phyloP scores from a whole-genome alignment of 2,888 invertebrate genomes.

The Nineta flava region DNA sequence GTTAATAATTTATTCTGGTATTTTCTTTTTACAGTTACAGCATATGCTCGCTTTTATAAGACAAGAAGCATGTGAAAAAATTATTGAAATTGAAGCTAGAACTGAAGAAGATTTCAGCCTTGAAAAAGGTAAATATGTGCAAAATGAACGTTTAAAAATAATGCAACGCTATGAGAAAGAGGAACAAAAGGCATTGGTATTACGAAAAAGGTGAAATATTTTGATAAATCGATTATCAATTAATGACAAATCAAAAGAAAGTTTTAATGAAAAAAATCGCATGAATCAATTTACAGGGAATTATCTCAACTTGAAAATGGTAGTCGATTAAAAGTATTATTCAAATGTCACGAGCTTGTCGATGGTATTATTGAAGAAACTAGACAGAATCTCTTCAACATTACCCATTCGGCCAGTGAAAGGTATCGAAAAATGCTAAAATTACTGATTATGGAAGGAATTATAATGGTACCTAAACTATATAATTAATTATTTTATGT shows the following conservation, averaged over 20 bases:
- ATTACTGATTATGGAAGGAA: background rate
- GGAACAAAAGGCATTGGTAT: constrained; percentile 3
- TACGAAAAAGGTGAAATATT: no score
- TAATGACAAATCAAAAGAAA: no score
- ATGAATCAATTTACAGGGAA: no score
- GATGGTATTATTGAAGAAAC: background rate
- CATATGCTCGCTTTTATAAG: constrained; percentile 8
- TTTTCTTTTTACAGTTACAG: background rate
- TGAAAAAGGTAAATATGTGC: constrained; percentile 7
- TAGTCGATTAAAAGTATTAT: background rate
- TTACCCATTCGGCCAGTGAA: background rate
- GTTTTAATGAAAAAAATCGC: no score
- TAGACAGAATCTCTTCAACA: background rate
- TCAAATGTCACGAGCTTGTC: background rate
- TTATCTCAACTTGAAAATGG: background rate
- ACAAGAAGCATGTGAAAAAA: constrained; percentile 11
- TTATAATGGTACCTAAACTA: background rate
- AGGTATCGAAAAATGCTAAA: background rate
- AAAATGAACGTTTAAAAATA: constrained; percentile 3
- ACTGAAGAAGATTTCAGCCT: constrained; percentile 10
- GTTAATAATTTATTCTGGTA: no score
- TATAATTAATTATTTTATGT: no score
- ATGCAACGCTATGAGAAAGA: constrained; percentile 9
- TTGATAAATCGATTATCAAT: no score
- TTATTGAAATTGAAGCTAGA: constrained; percentile 8